These are phyloP conservation scores for Cantharis flavilabris DNA, from an alignment of 2,888 invertebrate species.

Conservation along the genomic window DNA sequence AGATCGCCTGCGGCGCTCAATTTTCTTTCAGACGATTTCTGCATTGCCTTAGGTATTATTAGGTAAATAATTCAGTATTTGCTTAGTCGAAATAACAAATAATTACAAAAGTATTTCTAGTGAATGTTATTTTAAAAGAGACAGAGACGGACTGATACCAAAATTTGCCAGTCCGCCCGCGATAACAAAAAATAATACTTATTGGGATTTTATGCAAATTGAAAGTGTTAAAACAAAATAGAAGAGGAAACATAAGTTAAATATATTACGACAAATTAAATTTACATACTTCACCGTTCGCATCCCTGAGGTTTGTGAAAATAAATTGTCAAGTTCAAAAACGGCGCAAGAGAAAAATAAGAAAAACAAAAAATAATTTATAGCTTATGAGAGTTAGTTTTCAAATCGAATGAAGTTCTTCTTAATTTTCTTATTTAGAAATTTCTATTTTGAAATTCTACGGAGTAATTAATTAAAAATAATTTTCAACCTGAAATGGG, in stretches of 20 bases:
- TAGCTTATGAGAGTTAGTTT: conserved; percentile 5
- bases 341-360: conserved; percentile 21
- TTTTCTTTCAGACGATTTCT: too few species aligned
- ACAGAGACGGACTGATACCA: background rate
- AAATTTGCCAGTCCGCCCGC: too few species aligned
- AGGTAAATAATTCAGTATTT: background rate
- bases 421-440: conserved; percentile 21
- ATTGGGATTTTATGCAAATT: background rate
- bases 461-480: conserved; percentile 15
- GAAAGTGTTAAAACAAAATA: conserved; percentile 4
- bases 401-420: conserved; percentile 17
- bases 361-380: conserved; percentile 29
- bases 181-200: too few species aligned
- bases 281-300: conserved; percentile 33
- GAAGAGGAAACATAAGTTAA: conserved; percentile 28
- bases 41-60: too few species aligned
- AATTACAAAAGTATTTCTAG: background rate
- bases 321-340: conserved; percentile 31
- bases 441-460: conserved; percentile 16
- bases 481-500: background rate
- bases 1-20: background rate
- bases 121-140: background rate
- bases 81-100: background rate
- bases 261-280: conserved; percentile 31
- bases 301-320: conserved; percentile 33